A percentile compares a stretch with the other conserved stretches of the same genome.
Conservation (phyloP, 23 tunicate genomes). For the Diplosoma virens region DNA sequence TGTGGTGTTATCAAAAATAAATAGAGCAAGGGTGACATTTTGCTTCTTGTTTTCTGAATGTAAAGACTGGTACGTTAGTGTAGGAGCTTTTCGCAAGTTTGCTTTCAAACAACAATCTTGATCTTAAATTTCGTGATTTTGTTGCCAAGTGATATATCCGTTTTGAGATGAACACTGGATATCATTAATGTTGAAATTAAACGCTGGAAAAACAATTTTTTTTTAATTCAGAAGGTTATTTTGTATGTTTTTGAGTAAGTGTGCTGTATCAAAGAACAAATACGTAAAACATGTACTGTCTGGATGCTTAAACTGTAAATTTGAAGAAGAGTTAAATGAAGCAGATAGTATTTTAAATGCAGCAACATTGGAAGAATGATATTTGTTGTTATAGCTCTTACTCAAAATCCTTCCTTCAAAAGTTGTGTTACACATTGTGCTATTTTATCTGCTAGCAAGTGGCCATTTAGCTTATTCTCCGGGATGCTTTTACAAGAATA, state of each 20-base stretch:
- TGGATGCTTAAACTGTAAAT: neutral
- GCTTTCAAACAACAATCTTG: neutral
- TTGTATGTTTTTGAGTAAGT: too few species aligned
- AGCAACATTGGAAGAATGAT: conserved; percentile 4
- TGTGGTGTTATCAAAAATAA: conserved; percentile 1
- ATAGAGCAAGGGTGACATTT: neutral
- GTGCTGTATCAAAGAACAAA: conserved; percentile 5
- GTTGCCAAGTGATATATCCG: conserved; percentile 1
- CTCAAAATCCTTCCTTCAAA: neutral
- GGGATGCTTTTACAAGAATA: conserved; percentile 3
- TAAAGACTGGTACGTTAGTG: neutral
- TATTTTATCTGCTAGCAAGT: conserved; percentile 3
- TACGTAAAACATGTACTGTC: neutral
- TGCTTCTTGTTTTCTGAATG: conserved; percentile 15
- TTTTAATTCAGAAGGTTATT: too few species aligned
- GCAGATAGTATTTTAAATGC: neutral
- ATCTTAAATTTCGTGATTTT: neutral
- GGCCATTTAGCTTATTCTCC: conserved; percentile 1
- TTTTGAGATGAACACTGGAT: neutral
- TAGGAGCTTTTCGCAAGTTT: conserved; percentile 19
- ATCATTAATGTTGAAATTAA: neutral
- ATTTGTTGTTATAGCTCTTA: neutral
- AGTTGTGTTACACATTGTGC: conserved; percentile 9
- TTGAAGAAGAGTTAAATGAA: neutral
- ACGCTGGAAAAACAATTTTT: neutral